Conservation (phyloP, 2,888 invertebrate genomes). For the Andrena trimmerana region DNA sequence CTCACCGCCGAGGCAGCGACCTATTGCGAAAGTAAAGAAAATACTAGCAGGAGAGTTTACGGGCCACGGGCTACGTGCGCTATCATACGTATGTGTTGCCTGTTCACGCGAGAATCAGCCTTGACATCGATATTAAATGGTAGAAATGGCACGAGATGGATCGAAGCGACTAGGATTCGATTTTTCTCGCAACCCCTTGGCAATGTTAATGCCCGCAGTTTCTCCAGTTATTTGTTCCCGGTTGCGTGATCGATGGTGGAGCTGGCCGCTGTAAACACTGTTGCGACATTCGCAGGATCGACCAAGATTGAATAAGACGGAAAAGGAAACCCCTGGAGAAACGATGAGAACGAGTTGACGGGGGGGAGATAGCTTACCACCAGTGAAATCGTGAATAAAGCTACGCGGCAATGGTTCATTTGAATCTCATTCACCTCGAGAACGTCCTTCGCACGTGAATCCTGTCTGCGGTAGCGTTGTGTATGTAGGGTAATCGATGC, state of each 20-base stretch:
- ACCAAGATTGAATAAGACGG: no score
- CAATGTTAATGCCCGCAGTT: no score
- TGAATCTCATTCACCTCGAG: constrained; percentile 86
- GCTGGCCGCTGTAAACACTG: no score
- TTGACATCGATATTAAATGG: constrained; percentile 81
- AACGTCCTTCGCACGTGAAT: constrained; percentile 88
- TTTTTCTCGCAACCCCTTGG: no score
- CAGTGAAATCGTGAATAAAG: constrained; percentile 12
- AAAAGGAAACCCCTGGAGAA: no score
- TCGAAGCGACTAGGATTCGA: neutral
- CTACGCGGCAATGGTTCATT: constrained; percentile 36
- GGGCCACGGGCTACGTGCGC: constrained; percentile 60
- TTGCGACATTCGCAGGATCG: no score
- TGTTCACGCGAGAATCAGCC: constrained; percentile 72
- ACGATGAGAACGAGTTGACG: no score
- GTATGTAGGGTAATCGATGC: constrained; percentile 88
- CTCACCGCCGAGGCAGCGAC: constrained; percentile 68
- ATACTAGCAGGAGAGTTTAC: constrained; percentile 74
- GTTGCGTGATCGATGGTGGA: no score
- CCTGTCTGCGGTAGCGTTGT: constrained; percentile 87
- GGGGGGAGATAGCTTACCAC: neutral
- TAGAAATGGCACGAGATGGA: constrained; percentile 61
- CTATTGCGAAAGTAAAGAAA: constrained; percentile 82
- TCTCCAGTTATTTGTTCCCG: no score
- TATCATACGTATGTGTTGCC: constrained; percentile 34